Evolutionary conservation across 1,140 invertebrate species (phyloP).

Genomic region (Diachasmimorpha longicaudata): DNA sequence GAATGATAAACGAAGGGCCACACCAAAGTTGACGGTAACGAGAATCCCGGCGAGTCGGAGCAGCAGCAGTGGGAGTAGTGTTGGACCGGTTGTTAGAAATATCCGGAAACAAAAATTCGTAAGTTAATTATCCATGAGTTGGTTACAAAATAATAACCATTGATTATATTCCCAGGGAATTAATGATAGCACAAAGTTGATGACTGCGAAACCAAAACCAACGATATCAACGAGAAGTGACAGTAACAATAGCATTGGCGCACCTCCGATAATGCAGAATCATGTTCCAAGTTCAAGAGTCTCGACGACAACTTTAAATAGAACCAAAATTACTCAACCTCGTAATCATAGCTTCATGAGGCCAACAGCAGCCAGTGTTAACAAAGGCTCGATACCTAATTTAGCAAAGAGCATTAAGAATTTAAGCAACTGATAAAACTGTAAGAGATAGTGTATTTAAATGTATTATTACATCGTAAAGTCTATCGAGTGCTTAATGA

Average conservation of each 20-base stretch:
- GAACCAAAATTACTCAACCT: slow-evolving; percentile 47
- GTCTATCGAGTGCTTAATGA: no score
- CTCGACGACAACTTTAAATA: slow-evolving; percentile 23
- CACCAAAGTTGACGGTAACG: slow-evolving; percentile 39
- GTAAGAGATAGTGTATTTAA: no score
- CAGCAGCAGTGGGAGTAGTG: slow-evolving; percentile 75
- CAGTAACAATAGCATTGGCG: slow-evolving; percentile 71
- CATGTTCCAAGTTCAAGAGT: slow-evolving; percentile 33
- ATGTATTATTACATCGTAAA: no score
- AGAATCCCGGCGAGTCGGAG: slow-evolving; percentile 73
- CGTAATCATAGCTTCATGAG: slow-evolving; percentile 68
- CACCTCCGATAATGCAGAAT: slow-evolving; percentile 35
- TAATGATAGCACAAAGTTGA: slow-evolving; percentile 26
- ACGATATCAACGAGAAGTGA: slow-evolving; percentile 70
- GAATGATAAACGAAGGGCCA: slow-evolving; percentile 48
- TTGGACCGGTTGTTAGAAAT: slow-evolving; percentile 59
- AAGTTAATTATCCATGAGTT: slow-evolving; percentile 19
- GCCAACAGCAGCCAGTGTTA: slow-evolving; percentile 68
- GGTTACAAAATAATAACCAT: neutral
- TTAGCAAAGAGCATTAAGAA: slow-evolving; percentile 57
- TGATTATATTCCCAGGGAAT: slow-evolving; percentile 23
- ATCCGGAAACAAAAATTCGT: slow-evolving; percentile 48
- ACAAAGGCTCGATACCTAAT: slow-evolving; percentile 65
- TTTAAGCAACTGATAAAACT: slow-evolving; percentile 43
- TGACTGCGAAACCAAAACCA: slow-evolving; percentile 20